These are phyloP conservation scores for Lacanobia oleracea DNA, from an alignment of 2,888 invertebrate species.

Conservation along the genomic window DNA sequence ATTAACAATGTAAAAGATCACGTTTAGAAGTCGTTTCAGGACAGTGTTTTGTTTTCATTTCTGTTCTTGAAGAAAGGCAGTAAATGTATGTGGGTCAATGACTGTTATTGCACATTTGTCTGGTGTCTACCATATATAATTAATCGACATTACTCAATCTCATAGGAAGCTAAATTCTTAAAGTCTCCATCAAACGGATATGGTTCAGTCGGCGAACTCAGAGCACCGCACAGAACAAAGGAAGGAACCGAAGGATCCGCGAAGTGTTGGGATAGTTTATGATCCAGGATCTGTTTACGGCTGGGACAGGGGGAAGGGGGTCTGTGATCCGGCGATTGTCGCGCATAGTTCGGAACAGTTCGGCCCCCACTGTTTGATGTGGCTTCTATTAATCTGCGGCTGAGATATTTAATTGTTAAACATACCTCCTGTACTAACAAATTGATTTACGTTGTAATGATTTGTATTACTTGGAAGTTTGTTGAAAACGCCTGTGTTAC, in stretches of 20 bases:
- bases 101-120: too few relatives aligned
- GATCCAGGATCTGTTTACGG: slow-evolving; percentile 23
- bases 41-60: too few relatives aligned
- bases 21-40: too few relatives aligned
- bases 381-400: background rate
- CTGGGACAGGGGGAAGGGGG: background rate
- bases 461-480: background rate
- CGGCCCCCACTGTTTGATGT: slow-evolving; percentile 1
- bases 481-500: too few relatives aligned
- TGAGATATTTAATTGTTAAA: background rate
- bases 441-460: background rate
- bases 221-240: slow-evolving; percentile 1
- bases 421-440: background rate
- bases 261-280: slow-evolving; percentile 11
- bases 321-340: slow-evolving; percentile 9
- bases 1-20: too few relatives aligned
- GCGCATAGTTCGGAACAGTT: background rate
- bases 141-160: background rate
- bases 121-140: background rate
- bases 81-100: too few relatives aligned
- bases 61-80: too few relatives aligned
- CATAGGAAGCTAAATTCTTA: background rate
- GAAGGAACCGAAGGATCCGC: background rate
- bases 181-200: background rate
- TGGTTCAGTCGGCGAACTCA: background rate